phyloP scores from a whole-genome alignment of 2,888 invertebrate genomes.

The Cordylochernes scorpioides region DNA sequence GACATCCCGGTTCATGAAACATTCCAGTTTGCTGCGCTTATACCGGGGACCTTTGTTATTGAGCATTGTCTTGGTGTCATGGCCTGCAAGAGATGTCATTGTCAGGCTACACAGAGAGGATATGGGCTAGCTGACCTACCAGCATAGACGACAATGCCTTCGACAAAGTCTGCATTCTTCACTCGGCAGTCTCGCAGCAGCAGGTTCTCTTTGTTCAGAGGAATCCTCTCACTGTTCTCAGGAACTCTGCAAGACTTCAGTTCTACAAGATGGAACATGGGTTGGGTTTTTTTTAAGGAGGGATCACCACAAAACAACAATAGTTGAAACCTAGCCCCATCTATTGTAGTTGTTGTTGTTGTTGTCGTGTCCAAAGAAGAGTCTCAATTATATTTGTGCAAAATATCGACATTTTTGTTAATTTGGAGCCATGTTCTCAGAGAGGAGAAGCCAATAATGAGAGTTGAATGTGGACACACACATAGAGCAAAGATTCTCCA shows the following conservation, averaged over 20 bases:
- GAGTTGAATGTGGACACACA: too few relatives aligned
- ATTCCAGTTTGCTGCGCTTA: slow-evolving; percentile 70
- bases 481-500: too few relatives aligned
- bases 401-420: too few relatives aligned
- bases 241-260: slow-evolving; percentile 9
- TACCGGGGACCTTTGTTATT: slow-evolving; percentile 85
- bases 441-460: too few relatives aligned
- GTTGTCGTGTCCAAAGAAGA: too few relatives aligned
- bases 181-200: slow-evolving; percentile 72
- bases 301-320: too few relatives aligned
- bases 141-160: slow-evolving; percentile 87
- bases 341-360: too few relatives aligned
- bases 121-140: slow-evolving; percentile 27
- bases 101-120: not conserved
- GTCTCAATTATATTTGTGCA: too few relatives aligned
- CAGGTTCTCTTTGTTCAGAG: slow-evolving; percentile 64
- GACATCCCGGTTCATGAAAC: slow-evolving; percentile 79
- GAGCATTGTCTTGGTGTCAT: slow-evolving; percentile 90
- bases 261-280: too few relatives aligned
- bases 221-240: slow-evolving; percentile 28
- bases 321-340: too few relatives aligned
- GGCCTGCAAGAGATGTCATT: slow-evolving; percentile 30
- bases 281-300: too few relatives aligned
- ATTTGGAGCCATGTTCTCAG: too few relatives aligned
- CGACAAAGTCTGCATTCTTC: slow-evolving; percentile 85